A percentile compares a stretch with the other conserved stretches of the same genome.
Evolutionary conservation across 2,113 vertebrate genomes (phyloP).

Genomic region (Laticauda laticaudata): DNA sequence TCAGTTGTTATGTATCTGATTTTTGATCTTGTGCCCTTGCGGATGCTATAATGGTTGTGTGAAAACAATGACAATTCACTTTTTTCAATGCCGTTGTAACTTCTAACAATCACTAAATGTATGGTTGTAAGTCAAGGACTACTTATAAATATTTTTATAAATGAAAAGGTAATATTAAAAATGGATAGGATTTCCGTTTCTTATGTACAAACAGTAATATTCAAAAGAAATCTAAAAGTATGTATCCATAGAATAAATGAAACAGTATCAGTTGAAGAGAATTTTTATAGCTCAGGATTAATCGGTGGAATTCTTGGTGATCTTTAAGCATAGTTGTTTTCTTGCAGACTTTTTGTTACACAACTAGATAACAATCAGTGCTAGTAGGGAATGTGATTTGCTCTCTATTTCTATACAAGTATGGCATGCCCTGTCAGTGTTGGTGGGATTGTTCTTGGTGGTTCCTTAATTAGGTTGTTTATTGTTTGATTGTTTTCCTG

Average conservation of each 20-base stretch:
- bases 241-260: neutral
- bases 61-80: neutral
- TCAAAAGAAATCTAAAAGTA: neutral
- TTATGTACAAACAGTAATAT: neutral
- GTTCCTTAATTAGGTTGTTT: neutral
- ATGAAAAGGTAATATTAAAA: neutral
- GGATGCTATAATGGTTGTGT: neutral
- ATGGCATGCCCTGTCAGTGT: neutral
- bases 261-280: neutral
- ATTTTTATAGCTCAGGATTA: neutral
- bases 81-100: neutral
- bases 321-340: neutral
- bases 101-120: neutral
- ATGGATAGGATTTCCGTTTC: neutral
- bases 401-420: neutral
- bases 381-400: neutral
- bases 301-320: neutral
- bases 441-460: neutral
- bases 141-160: neutral
- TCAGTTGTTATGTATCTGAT: neutral
- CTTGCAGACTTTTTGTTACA: neutral
- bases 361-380: neutral
- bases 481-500: neutral
- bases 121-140: neutral
- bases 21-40: neutral